phyloP scores from a whole-genome alignment of 2,888 invertebrate genomes.

The Loripinus fragilis region DNA sequence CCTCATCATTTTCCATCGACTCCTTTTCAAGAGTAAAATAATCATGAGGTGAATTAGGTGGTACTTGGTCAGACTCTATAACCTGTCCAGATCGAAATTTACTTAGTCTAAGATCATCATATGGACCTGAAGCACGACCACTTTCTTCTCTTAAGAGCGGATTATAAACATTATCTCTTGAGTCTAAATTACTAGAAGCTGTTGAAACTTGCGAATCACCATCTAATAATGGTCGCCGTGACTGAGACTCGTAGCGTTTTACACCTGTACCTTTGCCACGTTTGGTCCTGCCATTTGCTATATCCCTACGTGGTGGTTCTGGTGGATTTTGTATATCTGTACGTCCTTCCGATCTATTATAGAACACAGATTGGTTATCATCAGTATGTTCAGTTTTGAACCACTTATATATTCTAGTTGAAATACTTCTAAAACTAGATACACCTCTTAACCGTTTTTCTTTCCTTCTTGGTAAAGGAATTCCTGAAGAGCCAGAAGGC shows the following conservation, averaged over 20 bases:
- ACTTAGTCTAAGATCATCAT: slow-evolving; percentile 45
- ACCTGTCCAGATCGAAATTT: slow-evolving; percentile 26
- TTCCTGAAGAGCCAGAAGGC: slow-evolving; percentile 36
- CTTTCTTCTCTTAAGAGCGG: slow-evolving; percentile 40
- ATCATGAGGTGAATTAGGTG: slow-evolving; percentile 51
- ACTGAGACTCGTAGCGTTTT: slow-evolving; percentile 45
- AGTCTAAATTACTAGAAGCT: slow-evolving; percentile 19
- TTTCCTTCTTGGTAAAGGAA: slow-evolving; percentile 37
- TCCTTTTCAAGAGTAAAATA: slow-evolving; percentile 51
- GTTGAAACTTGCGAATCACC: slow-evolving; percentile 43
- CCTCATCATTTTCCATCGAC: neutral
- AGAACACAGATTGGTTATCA: slow-evolving; percentile 52
- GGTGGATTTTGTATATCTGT: slow-evolving; percentile 25
- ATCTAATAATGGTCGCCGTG: slow-evolving; percentile 47
- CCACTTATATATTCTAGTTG: slow-evolving; percentile 53
- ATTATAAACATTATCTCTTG: slow-evolving; percentile 53
- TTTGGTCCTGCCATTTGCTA: slow-evolving; percentile 32
- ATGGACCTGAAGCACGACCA: slow-evolving; percentile 49
- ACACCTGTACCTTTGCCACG: slow-evolving; percentile 31
- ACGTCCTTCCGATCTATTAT: slow-evolving; percentile 39
- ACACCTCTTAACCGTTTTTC: slow-evolving; percentile 30
- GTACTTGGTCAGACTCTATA: neutral
- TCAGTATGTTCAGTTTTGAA: slow-evolving; percentile 36
- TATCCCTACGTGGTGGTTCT: slow-evolving; percentile 52
- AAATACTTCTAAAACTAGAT: slow-evolving; percentile 50